Conservation (phyloP, 2,113 vertebrate species). For the Thunnus maccoyii region DNA sequence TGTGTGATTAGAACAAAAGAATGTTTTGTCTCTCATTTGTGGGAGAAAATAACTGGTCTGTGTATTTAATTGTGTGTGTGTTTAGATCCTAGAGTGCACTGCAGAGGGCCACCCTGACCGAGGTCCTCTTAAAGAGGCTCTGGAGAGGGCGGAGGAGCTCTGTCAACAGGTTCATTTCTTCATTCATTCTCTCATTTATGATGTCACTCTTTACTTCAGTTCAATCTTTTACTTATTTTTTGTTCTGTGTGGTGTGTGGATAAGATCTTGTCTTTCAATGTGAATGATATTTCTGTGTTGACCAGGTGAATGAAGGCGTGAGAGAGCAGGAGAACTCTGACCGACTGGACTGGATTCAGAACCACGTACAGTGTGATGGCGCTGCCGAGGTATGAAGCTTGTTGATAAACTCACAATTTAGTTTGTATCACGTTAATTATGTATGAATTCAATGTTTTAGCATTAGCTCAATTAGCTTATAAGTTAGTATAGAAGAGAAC, state of each 20-base stretch:
- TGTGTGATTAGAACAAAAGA: neutral
- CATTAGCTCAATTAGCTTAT: neutral
- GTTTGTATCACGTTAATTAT: neutral
- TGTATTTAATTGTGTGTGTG: conserved; percentile 38
- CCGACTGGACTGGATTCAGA: conserved; percentile 95
- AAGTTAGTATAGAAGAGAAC: neutral
- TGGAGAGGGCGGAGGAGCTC: conserved; percentile 93
- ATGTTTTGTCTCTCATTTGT: neutral
- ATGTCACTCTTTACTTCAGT: neutral
- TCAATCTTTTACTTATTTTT: neutral
- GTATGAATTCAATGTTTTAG: neutral
- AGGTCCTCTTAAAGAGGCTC: conserved; percentile 86
- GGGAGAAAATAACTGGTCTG: neutral
- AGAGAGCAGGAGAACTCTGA: conserved; percentile 96
- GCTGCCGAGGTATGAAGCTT: conserved; percentile 87
- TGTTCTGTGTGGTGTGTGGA: neutral
- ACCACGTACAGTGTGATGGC: conserved; percentile 92
- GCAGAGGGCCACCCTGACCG: conserved; percentile 89
- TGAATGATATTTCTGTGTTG: neutral
- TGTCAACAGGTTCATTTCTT: conserved; percentile 84
- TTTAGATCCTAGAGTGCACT: conserved; percentile 94
- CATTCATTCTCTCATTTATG: neutral
- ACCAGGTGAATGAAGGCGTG: conserved; percentile 94
- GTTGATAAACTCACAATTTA: neutral
- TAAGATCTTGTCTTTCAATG: neutral